Percentiles rank a stretch among this genome's conserved stretches.
Conservation (phyloP, 2,797 vertebrate species). For the Poeciliopsis paucimaculata region DNA sequence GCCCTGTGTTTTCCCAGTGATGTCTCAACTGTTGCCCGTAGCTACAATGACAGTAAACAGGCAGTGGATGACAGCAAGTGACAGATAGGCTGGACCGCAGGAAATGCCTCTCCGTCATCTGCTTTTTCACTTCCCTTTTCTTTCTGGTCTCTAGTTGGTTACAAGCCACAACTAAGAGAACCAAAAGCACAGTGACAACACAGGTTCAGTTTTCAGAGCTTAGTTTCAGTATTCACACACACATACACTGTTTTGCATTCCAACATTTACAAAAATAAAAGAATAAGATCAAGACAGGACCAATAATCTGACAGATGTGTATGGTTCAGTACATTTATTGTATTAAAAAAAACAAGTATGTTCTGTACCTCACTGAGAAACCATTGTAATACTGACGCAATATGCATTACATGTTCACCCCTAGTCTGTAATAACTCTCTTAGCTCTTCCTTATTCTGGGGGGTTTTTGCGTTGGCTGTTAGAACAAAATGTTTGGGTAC, state of each 20-base stretch:
- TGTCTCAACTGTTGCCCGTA: slow-evolving; percentile 51
- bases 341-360: background rate
- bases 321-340: background rate
- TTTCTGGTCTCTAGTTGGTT: slow-evolving; percentile 53
- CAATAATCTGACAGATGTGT: background rate
- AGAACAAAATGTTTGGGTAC: slow-evolving; percentile 76
- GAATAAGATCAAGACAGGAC: background rate
- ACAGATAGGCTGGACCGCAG: slow-evolving; percentile 52
- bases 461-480: slow-evolving; percentile 18
- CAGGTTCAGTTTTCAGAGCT: slow-evolving; percentile 35
- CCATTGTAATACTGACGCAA: background rate
- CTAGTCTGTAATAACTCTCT: slow-evolving; percentile 4
- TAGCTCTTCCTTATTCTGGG: slow-evolving; percentile 11
- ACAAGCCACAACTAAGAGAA: slow-evolving; percentile 42
- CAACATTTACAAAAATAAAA: background rate
- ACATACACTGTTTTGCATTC: background rate
- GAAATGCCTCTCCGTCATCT: slow-evolving; percentile 68
- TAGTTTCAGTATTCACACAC: slow-evolving; percentile 15
- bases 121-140: slow-evolving; percentile 77
- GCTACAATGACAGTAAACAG: slow-evolving; percentile 79
- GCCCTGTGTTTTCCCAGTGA: slow-evolving; percentile 76
- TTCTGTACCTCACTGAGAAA: background rate
- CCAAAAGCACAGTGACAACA: slow-evolving; percentile 38
- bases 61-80: slow-evolving; percentile 58
- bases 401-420: background rate